Evolutionary conservation across 2,888 invertebrate genomes (phyloP).

Genomic region (Cantharis rustica): DNA sequence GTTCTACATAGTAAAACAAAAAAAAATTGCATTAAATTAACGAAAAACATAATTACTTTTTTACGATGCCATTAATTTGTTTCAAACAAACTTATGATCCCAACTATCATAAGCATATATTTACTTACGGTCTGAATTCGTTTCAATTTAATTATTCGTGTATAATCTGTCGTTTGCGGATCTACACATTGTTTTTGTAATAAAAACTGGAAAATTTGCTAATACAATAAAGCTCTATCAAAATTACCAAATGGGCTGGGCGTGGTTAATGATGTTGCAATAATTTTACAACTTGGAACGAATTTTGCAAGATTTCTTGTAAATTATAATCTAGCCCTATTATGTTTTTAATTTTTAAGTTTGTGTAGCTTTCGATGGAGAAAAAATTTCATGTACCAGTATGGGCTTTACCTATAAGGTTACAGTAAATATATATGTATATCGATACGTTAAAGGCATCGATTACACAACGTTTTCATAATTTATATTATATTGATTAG

Average conservation of each 20-base stretch:
- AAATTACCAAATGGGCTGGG: neutral
- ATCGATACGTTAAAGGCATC: neutral
- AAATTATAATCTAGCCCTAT: neutral
- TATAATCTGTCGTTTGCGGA: neutral
- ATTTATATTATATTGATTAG: neutral
- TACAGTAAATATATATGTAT: neutral
- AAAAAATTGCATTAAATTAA: too few relatives aligned
- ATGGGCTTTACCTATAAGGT: neutral
- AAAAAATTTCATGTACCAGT: neutral
- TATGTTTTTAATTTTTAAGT: neutral
- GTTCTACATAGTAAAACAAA: too few relatives aligned
- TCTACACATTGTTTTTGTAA: neutral
- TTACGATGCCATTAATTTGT: too few relatives aligned
- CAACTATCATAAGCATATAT: neutral
- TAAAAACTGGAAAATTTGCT: neutral
- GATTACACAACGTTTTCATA: neutral
- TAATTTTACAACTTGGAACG: too few relatives aligned
- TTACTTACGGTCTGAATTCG: neutral
- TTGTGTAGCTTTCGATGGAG: neutral
- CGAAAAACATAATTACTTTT: too few relatives aligned
- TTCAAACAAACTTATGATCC: neutral
- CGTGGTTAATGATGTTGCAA: neutral
- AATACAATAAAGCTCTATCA: neutral
- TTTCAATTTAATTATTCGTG: neutral
- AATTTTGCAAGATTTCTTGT: neutral